These are phyloP conservation scores for Novumbra hubbsi DNA, from an alignment of 2,797 vertebrate genomes.

Conservation along the genomic window DNA sequence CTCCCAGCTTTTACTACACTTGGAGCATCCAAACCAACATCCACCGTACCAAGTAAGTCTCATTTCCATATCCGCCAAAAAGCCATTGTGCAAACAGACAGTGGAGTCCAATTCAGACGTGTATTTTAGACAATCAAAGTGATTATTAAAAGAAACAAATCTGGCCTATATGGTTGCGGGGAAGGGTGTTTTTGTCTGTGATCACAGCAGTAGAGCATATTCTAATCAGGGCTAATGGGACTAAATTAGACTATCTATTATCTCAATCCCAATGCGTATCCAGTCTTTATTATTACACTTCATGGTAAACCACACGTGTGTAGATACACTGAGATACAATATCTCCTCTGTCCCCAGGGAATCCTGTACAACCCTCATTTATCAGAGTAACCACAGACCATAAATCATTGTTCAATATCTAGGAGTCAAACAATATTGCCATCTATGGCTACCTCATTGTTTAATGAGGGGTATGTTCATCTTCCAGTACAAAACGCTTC, in stretches of 20 bases:
- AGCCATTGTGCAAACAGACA: conserved; percentile 41
- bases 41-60: conserved; percentile 26
- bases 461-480: background rate
- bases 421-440: background rate
- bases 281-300: conserved; percentile 2
- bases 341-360: background rate
- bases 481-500: too few relatives aligned
- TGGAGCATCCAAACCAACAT: conserved; percentile 41
- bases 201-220: conserved; percentile 44
- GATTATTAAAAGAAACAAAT: conserved; percentile 42
- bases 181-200: conserved; percentile 10
- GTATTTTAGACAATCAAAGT: conserved; percentile 52
- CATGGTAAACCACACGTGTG: background rate
- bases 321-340: background rate
- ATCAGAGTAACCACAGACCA: background rate
- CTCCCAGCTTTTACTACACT: background rate
- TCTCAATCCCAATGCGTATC: conserved; percentile 18
- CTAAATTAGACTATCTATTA: conserved; percentile 36
- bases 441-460: background rate
- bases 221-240: conserved; percentile 53
- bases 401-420: background rate
- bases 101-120: conserved; percentile 40
- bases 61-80: conserved; percentile 47
- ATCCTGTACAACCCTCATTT: background rate
- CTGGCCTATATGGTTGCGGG: background rate